Conservation (phyloP, 2,797 vertebrate species). For the Acanthiza pusilla region DNA sequence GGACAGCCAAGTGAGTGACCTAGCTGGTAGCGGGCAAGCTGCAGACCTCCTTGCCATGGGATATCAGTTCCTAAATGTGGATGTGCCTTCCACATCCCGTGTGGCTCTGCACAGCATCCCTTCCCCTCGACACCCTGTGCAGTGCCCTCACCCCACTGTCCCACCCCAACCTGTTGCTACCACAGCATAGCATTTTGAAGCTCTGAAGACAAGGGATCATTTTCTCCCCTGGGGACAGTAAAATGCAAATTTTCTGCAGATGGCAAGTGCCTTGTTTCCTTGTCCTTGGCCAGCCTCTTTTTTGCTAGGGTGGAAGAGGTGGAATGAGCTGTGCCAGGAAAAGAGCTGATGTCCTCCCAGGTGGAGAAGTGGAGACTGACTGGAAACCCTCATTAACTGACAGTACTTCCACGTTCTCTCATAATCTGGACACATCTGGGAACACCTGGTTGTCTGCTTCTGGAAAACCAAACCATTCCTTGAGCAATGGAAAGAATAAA, state of each 20-base stretch:
- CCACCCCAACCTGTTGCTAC: not conserved
- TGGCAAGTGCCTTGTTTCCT: not conserved
- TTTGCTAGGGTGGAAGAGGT: not conserved
- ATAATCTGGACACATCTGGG: not conserved
- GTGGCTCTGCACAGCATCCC: not conserved
- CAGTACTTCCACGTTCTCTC: not conserved
- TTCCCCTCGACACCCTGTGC: accelerated
- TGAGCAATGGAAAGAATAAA: not conserved
- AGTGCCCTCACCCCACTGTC: not conserved
- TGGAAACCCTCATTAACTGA: not conserved
- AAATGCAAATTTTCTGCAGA: not conserved
- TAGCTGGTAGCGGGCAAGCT: not conserved
- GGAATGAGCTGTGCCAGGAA: not conserved
- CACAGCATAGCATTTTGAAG: not conserved
- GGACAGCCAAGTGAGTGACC: not conserved
- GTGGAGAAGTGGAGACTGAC: not conserved
- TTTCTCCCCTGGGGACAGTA: not conserved
- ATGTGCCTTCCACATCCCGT: not conserved
- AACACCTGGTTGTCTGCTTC: not conserved
- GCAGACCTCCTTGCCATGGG: not conserved
- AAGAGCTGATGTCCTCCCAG: not conserved
- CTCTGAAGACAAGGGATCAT: not conserved
- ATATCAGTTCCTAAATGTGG: not conserved
- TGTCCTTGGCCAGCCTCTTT: accelerated
- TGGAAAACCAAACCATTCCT: not conserved